Percentiles rank a stretch among this genome's conserved stretches.
These are phyloP conservation scores for Chelonus insularis DNA, from an alignment of 1,140 invertebrate genomes.

Conservation along the genomic window DNA sequence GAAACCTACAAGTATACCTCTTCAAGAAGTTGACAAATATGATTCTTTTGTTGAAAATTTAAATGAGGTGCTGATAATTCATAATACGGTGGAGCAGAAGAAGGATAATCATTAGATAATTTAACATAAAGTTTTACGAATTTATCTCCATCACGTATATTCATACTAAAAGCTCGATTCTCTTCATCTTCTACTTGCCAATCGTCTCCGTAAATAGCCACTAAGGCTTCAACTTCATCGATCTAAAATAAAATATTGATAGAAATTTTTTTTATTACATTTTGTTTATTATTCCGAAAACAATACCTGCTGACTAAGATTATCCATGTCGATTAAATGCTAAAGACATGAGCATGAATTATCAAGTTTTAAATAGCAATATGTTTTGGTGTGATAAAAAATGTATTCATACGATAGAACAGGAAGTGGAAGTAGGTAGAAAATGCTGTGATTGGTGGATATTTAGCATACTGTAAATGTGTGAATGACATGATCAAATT, in stretches of 20 bases:
- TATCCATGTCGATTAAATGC: constrained; percentile 8
- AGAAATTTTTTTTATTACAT: not conserved
- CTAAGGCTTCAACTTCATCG: constrained; percentile 76
- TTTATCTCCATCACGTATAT: constrained; percentile 57
- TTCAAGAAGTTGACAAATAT: constrained; percentile 64
- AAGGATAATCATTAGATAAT: constrained; percentile 69
- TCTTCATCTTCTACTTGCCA: constrained; percentile 67
- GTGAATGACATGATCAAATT: too few relatives aligned
- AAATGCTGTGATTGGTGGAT: too few relatives aligned
- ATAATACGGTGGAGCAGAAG: constrained; percentile 67
- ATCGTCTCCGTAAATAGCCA: constrained; percentile 75
- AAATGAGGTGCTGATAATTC: constrained; percentile 76
- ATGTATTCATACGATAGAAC: too few relatives aligned
- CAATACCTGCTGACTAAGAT: constrained; percentile 11
- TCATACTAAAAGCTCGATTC: constrained; percentile 63
- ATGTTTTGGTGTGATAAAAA: not conserved
- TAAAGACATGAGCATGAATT: too few relatives aligned
- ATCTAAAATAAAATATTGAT: constrained; percentile 46
- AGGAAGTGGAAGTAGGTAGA: too few relatives aligned
- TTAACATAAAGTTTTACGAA: constrained; percentile 64
- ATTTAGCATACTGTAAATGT: too few relatives aligned
- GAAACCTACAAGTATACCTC: constrained; percentile 70
- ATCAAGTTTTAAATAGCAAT: not conserved
- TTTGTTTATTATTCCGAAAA: not conserved
- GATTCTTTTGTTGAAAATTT: constrained; percentile 61